These are phyloP conservation scores for Physeter macrocephalus DNA, from an alignment of 2,113 vertebrate genomes.

Conservation along the genomic window DNA sequence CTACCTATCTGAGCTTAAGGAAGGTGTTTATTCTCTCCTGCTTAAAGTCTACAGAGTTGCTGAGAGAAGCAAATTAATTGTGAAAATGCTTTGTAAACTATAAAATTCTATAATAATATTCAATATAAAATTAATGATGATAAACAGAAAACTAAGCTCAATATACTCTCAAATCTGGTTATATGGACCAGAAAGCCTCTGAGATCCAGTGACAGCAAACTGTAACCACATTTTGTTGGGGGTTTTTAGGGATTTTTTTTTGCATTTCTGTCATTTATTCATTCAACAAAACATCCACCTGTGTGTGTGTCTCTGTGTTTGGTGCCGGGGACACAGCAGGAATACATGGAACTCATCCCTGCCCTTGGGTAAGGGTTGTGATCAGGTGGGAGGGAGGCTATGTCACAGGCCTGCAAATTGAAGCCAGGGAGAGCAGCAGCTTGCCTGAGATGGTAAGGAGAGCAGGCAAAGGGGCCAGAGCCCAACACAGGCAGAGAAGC, in stretches of 20 bases:
- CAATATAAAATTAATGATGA: not conserved
- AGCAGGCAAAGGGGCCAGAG: not conserved
- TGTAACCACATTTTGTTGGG: not conserved
- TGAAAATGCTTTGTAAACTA: conserved; percentile 21
- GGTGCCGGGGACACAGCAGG: not conserved
- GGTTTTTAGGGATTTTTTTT: not conserved
- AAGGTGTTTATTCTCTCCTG: not conserved
- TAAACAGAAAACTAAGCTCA: conserved; percentile 5
- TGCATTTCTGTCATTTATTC: not conserved
- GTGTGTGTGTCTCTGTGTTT: not conserved
- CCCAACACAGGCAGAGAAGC: not conserved
- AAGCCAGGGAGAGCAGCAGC: not conserved
- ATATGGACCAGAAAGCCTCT: not conserved
- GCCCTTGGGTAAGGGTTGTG: not conserved
- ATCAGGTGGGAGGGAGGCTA: not conserved
- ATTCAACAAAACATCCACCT: not conserved
- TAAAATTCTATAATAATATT: not conserved
- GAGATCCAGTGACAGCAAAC: not conserved
- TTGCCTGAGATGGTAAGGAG: not conserved
- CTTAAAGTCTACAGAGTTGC: not conserved
- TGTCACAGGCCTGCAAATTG: not conserved
- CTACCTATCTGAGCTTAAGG: not conserved
- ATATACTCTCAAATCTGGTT: not conserved
- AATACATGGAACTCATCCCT: not conserved
- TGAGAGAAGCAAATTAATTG: not conserved